Conservation (phyloP, 2,113 vertebrate species). For the Bujurquina vittata region DNA sequence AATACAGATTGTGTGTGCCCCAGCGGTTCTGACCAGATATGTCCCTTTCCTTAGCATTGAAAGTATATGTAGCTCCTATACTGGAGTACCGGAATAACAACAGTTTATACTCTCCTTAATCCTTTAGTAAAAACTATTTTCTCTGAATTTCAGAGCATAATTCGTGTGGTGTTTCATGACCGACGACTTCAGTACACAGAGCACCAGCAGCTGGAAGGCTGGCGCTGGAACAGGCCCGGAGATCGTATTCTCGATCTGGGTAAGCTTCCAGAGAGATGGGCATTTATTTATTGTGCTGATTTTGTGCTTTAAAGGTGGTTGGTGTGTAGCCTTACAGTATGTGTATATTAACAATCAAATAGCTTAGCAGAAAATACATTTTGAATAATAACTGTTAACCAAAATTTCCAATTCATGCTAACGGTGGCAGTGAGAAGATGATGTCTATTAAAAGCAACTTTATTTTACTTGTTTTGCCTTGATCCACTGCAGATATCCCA, state of each 20-base stretch:
- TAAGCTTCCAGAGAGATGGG: conserved; percentile 56
- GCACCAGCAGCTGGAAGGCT: conserved; percentile 97
- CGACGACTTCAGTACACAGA: conserved; percentile 95
- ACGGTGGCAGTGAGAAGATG: not conserved
- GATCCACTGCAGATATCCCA: conserved; percentile 88
- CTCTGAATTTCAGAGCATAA: conserved; percentile 86
- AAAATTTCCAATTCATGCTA: not conserved
- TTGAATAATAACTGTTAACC: not conserved
- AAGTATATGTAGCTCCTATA: not conserved
- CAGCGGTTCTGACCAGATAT: not conserved
- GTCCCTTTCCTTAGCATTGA: not conserved
- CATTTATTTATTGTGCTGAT: not conserved
- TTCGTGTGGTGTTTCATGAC: conserved; percentile 97
- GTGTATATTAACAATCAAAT: not conserved
- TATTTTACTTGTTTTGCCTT: conserved; percentile 47
- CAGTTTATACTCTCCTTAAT: not conserved
- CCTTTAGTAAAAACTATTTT: not conserved
- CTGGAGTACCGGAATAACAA: not conserved
- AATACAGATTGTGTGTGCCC: not conserved
- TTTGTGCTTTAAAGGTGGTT: conserved; percentile 10
- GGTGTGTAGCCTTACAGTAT: not conserved
- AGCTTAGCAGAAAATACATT: not conserved
- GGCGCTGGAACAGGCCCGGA: conserved; percentile 96
- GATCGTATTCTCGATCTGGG: conserved; percentile 96
- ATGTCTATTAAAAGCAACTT: conserved; percentile 12